Evolutionary conservation across 2,888 invertebrate genomes (phyloP).

Genomic region (Dromius quadrimaculatus): DNA sequence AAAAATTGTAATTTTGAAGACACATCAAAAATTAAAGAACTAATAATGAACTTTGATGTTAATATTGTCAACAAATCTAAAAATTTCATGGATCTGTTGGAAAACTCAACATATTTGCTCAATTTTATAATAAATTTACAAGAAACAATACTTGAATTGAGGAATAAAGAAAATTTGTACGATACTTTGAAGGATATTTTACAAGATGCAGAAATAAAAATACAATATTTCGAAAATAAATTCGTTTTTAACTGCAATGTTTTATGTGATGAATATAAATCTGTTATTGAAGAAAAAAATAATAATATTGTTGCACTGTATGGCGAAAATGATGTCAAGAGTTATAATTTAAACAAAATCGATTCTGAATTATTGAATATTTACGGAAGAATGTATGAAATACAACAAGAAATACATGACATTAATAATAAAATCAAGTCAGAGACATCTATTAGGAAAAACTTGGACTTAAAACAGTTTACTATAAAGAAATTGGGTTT

Average conservation of each 20-base stretch:
- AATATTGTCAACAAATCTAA: not conserved
- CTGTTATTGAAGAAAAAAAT: not conserved
- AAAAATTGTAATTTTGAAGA: not conserved
- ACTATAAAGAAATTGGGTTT: not conserved
- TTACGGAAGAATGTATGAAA: not conserved
- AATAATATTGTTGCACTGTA: no score
- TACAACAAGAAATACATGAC: not conserved
- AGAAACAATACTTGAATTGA: not conserved
- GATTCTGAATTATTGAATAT: not conserved
- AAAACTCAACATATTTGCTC: not conserved
- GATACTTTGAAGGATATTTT: not conserved
- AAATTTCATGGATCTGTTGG: not conserved
- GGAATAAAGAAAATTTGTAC: not conserved
- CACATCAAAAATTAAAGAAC: not conserved
- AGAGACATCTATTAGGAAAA: not conserved
- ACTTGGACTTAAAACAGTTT: not conserved
- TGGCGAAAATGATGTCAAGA: no score
- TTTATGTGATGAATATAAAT: not conserved
- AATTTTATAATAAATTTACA: not conserved
- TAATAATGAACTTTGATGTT: not conserved
- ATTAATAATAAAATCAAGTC: not conserved
- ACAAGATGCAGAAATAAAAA: not conserved
- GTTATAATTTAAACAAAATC: no score
- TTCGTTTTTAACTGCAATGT: not conserved
- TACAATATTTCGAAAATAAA: conserved; percentile 1